phyloP scores from a whole-genome alignment of 2,797 vertebrate species.

The Takifugu rubripes region DNA sequence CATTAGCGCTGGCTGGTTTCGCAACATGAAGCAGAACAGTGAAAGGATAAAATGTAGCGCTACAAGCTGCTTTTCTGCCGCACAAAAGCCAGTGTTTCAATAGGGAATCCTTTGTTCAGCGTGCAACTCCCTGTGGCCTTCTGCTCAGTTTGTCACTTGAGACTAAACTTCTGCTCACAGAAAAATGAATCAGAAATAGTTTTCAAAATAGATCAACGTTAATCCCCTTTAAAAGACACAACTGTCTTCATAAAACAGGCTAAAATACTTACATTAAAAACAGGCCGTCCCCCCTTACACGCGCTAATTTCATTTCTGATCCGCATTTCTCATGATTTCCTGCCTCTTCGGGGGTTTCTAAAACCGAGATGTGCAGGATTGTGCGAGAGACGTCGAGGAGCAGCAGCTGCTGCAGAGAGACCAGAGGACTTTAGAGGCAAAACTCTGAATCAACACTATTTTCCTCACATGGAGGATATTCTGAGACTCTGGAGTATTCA shows the following conservation, averaged over 20 bases:
- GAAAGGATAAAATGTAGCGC: conserved; percentile 54
- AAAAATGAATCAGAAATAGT: conserved; percentile 61
- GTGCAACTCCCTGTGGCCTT: conserved; percentile 60
- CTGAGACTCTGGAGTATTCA: conserved; percentile 56
- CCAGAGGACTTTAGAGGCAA: conserved; percentile 7
- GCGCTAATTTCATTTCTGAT: conserved; percentile 42
- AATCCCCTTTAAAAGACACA: conserved; percentile 12
- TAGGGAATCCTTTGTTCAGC: conserved; percentile 66
- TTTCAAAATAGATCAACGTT: conserved; percentile 29
- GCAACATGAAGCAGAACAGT: conserved; percentile 68
- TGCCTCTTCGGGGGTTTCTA: conserved; percentile 57
- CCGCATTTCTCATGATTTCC: conserved; percentile 44
- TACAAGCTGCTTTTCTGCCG: conserved; percentile 57
- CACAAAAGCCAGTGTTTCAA: conserved; percentile 60
- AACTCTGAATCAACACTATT: conserved; percentile 60
- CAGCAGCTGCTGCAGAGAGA: neutral
- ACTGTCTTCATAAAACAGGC: conserved; percentile 8
- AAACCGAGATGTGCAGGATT: conserved; percentile 37
- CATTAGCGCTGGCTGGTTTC: conserved; percentile 66
- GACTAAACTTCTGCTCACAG: conserved; percentile 60
- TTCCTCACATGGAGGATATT: conserved; percentile 59
- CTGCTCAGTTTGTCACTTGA: conserved; percentile 60
- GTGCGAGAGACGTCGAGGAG: conserved; percentile 16
- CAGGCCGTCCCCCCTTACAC: conserved; percentile 14
- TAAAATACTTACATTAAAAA: neutral